These are phyloP conservation scores for Agapostemon virescens DNA, from an alignment of 2,888 invertebrate species.

Conservation along the genomic window DNA sequence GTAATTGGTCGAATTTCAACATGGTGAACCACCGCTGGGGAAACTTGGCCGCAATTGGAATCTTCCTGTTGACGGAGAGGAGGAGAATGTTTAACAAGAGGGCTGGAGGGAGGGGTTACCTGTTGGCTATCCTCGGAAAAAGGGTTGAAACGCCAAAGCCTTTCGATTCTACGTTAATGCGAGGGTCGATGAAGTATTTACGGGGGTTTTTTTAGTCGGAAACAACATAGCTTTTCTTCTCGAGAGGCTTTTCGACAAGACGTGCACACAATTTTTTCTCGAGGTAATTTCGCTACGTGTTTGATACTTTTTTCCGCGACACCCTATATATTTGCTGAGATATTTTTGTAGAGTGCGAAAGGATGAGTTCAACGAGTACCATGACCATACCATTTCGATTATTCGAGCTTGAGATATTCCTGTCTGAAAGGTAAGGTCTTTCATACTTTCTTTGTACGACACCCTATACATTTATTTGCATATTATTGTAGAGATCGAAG, in stretches of 20 bases:
- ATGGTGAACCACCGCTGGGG: slow-evolving; percentile 52
- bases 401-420: background rate
- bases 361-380: background rate
- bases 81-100: background rate
- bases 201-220: background rate
- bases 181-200: background rate
- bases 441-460: too few species aligned
- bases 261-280: background rate
- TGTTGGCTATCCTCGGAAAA: background rate
- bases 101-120: background rate
- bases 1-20: slow-evolving; percentile 74
- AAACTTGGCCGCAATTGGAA: slow-evolving; percentile 71
- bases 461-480: too few species aligned
- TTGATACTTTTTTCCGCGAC: background rate
- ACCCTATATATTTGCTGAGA: background rate
- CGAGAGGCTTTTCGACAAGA: too few species aligned
- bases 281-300: too few species aligned
- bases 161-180: background rate
- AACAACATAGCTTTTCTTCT: too few species aligned
- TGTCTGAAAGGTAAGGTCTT: background rate
- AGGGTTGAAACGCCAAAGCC: background rate
- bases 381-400: background rate
- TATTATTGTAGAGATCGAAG: too few species aligned
- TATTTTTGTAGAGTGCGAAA: background rate
- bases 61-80: slow-evolving; percentile 10